Base-by-base conservation (phyloP, 2,888 invertebrate species). In the Luperina testacea region DNA sequence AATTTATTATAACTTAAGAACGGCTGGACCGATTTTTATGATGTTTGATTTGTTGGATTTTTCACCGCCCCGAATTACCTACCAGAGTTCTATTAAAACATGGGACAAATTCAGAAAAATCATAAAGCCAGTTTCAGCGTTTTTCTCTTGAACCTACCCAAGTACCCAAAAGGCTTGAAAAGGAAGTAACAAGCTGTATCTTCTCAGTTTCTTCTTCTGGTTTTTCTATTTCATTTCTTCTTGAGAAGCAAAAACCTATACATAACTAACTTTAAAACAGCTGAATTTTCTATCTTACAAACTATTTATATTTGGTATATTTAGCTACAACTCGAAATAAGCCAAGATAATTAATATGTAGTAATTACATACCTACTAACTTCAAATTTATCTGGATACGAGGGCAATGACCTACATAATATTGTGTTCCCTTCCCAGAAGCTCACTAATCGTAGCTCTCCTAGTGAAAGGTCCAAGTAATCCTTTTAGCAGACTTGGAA, bases 401-500 rank as follows among this genome's bases (percentile, higher is more conserved):
- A 48, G 57, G 59, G 24, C 72, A 71, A 68, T 72, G 32, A 69
- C 75, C 75, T 75, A 80, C 20, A 70, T 72, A 65, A 69, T 69
- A 45, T 20, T 38, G 51, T 61, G 17, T 20, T 53, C 45, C 53
- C 20, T 38, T 24, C 7, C 59, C 38, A 73, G 53, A 38, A 64
- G 5, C 53, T 72, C 45, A 65, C 51, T 72, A 80, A 67, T 73
- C 70, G 17, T 70, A 84, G 77, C 15, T 75, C 38, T 67, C 53
- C n/a, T 51, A 67, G 13, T 57, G 48, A 77, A 74, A 81, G 71
- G 64, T 74, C 72, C 74, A 61, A 69, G 74, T 65, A 84, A 84
- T 84, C 84, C 83, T 84, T 83, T 83, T 74, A 84, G 64, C 61
- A 67, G 65, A 27, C 38, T 45, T 51, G 13, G 57, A 61, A 83